phyloP scores from a whole-genome alignment of 2,888 invertebrate genomes.

The Eupithecia subfuscata region DNA sequence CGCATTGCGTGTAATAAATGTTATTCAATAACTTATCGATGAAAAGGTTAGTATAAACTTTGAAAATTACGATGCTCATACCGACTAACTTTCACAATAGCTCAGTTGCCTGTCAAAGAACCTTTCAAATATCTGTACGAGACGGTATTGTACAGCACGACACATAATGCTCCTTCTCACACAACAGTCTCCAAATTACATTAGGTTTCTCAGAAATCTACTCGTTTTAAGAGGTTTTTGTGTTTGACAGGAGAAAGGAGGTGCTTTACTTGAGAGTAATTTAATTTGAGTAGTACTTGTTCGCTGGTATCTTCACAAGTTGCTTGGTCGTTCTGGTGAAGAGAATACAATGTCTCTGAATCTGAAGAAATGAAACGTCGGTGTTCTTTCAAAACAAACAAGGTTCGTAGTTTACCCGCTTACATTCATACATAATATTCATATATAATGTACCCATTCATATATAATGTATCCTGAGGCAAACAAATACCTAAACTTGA shows the following conservation, averaged over 20 bases:
- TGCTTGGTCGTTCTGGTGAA: neutral
- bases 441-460: too few relatives aligned
- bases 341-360: neutral
- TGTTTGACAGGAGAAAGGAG: constrained; percentile 39
- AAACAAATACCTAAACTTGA: constrained; percentile 5
- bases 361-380: neutral
- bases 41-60: neutral
- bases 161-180: constrained; percentile 7
- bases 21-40: neutral
- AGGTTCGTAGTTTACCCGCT: neutral
- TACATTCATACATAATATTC: too few relatives aligned
- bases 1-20: neutral
- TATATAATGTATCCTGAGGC: neutral
- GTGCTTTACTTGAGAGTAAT: constrained; percentile 36
- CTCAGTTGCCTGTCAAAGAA: neutral
- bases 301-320: neutral
- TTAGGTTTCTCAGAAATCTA: constrained; percentile 38
- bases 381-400: neutral
- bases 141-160: constrained; percentile 30
- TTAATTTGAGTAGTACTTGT: constrained; percentile 24
- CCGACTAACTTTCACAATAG: neutral
- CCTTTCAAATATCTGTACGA: constrained; percentile 33
- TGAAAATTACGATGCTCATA: neutral
- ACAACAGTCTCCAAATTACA: constrained; percentile 39
- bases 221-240: constrained; percentile 38